Evolutionary conservation across 2,888 invertebrate genomes (phyloP), one percentile per base, ranked within the genome.

Genomic region (Monoplex corrugatus): DNA sequence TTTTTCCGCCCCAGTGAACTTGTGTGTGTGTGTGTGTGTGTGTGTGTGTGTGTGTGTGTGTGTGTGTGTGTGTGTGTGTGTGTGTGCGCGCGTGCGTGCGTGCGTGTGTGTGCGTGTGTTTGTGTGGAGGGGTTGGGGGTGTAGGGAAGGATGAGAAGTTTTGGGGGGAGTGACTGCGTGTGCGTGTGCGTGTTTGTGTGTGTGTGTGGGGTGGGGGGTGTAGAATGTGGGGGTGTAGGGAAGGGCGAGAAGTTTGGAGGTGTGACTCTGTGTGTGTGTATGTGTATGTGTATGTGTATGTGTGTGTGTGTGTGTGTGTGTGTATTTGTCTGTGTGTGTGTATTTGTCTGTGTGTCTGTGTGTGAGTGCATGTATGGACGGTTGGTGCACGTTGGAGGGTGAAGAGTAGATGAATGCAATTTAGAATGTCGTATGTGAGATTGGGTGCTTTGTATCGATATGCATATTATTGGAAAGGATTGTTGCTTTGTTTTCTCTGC

Each of bases 11-110:
- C n/a, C n/a, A n/a, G n/a, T n/a, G n/a, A n/a, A n/a, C 5, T 35
- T 75, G 80, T 80, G 80, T 80, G 80, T 80, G 80, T 80, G 80
- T 44, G 80, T 80, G 80, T 44, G 80, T 44, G 80, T 80, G 80
- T 44, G 80, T 44, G 80, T 80, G 80, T 44, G 80, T 80, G 80
- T 80, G 80, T 80, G 80, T 80, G 43, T 80, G 80, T 28, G 80
- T 43, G 80, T 10, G 80, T 43, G 80, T 3, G 80, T 43, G 80
- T 3, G 80, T 43, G 80, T 3, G 80, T 43, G 43, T 28, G 44
- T n/a, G 80, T 28, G 28, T 43, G 32, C n/a, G 72, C 32, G 32
- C n/a, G 32, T 28, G 68, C 0, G 68, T 28, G 19, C 19, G 19
- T 0, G 68, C 28, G 68, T 19, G 68, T 0, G 68, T 0, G 57